Base-by-base conservation (phyloP, 1,140 invertebrate genomes). In the Drosophila pandora region DNA sequence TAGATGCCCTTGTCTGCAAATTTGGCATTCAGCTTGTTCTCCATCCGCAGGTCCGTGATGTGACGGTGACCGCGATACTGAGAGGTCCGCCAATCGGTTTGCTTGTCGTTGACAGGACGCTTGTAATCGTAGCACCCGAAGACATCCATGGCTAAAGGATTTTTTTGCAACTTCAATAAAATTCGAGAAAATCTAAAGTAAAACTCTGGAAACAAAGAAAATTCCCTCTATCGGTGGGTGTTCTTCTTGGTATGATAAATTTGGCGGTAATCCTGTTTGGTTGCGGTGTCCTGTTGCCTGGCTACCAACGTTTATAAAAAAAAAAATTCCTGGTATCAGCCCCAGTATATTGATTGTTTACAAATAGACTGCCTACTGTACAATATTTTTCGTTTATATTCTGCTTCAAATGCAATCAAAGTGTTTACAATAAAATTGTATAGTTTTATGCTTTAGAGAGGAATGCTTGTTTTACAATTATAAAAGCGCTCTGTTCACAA, bases 91-190 rank as follows among this genome's bases (percentile, higher is more conserved):
- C 76, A 79, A 67, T 91, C 90, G 1, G 61, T 37, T 8, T 76
- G 41, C n/a, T 50, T 58, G 3, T 72, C 59, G 13, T 39, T 55
- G 2, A 28, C 37, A 1, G 90, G 90, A 13, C 54, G 53, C 73
- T 88, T 90, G 45, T 89, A 73, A 71, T 91, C 90, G 6, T 88
- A 84, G 50, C 80, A 81, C 39, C 83, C 90, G 45, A 85, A 91
- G 9, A 79, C 90, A 65, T 91, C 84, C 79, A 91, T 85, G 61
- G 52, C 55, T 28, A 59, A 30, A 0, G n/a, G 17, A 32, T 48
- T 55, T 23, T 7, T 12, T 43, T n/a, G 7, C 1, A 74, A 37
- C 12, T 28, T 2, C 9, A 37, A 17, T 21, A 55, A 12, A 9
- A 9, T 1, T 4, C 25, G 8, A 5, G 13, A 21, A 34, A 37